Base-by-base conservation (phyloP, 1,140 invertebrate species). In the Drosophila takahashii region DNA sequence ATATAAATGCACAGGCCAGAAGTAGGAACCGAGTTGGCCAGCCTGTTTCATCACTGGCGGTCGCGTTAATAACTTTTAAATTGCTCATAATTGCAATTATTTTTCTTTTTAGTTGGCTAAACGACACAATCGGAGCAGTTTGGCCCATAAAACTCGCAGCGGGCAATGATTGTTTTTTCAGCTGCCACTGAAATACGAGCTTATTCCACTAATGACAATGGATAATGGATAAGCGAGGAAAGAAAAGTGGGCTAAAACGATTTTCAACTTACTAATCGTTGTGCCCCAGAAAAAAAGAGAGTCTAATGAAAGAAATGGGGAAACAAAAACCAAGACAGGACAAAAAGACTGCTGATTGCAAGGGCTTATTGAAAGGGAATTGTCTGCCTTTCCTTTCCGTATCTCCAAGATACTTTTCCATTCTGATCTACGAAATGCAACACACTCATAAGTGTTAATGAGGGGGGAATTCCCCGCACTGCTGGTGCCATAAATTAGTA, bases 61-160 rank as follows among this genome's bases (percentile, higher is more conserved):
- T 79, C 64, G 77, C 59, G 71, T 77, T 87, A 83, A 87, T 84
- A 89, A 89, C 79, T 77, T 72, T 83, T 83, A 79, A 87, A 87
- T 89, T 76, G 83, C 79, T 66, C 62, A 48, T 84, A 89, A 87
- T 89, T 89, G 77, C 78, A 77, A 86, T 76, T 71, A 54, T 73
- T 64, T 60, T 57, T 76, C 56, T 73, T 64, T 59, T 52, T 27
- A 45, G 60, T 58, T 47, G 39, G 15, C 47, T 29, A 22, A 47
- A 16, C 61, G 58, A 39, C 58, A 48, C 34, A 66, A 44, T 27
- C 58, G 48, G 16, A 59, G 26, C 32, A 44, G 26, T 51, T 59
- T 69, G 37, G 44, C 26, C 62, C 53, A 64, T 80, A 56, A 75
- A 76, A 52, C 56, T 48, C 72, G 48, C 72, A 72, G 72, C 78